These are phyloP conservation scores for Lasioglossum vierecki DNA, from an alignment of 2,888 invertebrate species.

Conservation along the genomic window DNA sequence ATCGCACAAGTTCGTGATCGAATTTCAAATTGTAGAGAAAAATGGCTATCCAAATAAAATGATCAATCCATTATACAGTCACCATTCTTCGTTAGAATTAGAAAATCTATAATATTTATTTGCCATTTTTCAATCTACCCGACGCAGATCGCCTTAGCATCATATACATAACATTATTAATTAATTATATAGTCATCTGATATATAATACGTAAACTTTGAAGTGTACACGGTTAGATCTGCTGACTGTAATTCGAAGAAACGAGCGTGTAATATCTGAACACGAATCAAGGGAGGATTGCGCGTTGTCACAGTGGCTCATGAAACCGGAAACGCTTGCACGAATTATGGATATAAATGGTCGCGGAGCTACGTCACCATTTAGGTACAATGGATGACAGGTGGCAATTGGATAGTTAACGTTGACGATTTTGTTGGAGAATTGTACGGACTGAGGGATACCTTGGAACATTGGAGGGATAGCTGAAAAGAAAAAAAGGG, in stretches of 20 bases:
- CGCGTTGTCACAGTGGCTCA: background rate
- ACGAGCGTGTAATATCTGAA: background rate
- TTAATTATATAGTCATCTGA: no score
- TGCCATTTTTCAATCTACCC: no score
- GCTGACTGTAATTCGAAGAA: background rate
- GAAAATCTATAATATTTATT: no score
- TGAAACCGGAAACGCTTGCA: slow-evolving; percentile 26
- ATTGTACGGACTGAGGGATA: slow-evolving; percentile 53
- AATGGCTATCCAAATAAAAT: no score
- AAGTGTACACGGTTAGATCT: background rate
- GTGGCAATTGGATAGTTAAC: slow-evolving; percentile 72
- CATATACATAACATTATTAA: no score
- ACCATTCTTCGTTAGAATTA: no score
- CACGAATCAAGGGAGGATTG: background rate
- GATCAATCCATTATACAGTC: no score
- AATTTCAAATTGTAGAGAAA: no score
- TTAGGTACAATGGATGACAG: slow-evolving; percentile 64
- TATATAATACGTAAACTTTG: background rate
- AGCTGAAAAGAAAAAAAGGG: background rate
- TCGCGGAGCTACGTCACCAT: slow-evolving; percentile 28
- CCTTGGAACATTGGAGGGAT: slow-evolving; percentile 31
- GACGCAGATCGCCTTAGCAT: no score
- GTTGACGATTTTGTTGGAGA: slow-evolving; percentile 68
- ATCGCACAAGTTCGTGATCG: no score
- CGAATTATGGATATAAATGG: slow-evolving; percentile 50